Evolutionary conservation across 53 echinoderm and acorn worm species (phyloP).

Genomic region (Patiria pectinifera): DNA sequence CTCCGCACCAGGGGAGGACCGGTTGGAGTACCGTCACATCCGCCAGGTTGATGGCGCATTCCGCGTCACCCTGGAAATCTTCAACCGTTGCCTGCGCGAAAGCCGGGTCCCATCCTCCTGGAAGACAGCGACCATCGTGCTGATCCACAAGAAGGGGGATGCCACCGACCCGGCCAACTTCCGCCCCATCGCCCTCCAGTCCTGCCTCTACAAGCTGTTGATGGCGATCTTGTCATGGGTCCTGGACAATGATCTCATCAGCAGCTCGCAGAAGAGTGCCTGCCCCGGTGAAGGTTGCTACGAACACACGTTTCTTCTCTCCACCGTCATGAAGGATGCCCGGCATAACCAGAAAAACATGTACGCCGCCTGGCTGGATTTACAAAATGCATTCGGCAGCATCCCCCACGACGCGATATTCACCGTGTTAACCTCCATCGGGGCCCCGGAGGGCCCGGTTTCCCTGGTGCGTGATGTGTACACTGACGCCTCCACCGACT

Average conservation of each 20-base stretch:
- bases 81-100: slow-evolving; percentile 43
- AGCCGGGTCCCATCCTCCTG: slow-evolving; percentile 50
- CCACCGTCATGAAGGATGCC: slow-evolving; percentile 7
- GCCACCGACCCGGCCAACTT: background rate
- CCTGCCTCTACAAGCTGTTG: slow-evolving; percentile 1
- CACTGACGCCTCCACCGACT: slow-evolving; percentile 24
- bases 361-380: slow-evolving; percentile 49
- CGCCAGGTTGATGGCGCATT: slow-evolving; percentile 17
- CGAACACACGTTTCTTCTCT: slow-evolving; percentile 41
- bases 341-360: slow-evolving; percentile 16
- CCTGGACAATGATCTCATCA: slow-evolving; percentile 22
- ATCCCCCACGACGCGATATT: slow-evolving; percentile 46
- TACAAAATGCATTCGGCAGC: slow-evolving; percentile 62
- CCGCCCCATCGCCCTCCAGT: no score
- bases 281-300: slow-evolving; percentile 47
- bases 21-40: slow-evolving; percentile 28
- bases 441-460: slow-evolving; percentile 1
- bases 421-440: slow-evolving; percentile 30
- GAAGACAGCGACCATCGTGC: slow-evolving; percentile 43
- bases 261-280: slow-evolving; percentile 61
- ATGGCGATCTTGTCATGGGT: slow-evolving; percentile 62
- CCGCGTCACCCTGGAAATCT: slow-evolving; percentile 11
- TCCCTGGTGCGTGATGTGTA: slow-evolving; percentile 29
- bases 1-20: background rate
- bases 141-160: slow-evolving; percentile 61